A percentile compares a stretch with the other conserved stretches of the same genome.
Conservation (phyloP, 2,113 vertebrate genomes). For the Indri indri region DNA sequence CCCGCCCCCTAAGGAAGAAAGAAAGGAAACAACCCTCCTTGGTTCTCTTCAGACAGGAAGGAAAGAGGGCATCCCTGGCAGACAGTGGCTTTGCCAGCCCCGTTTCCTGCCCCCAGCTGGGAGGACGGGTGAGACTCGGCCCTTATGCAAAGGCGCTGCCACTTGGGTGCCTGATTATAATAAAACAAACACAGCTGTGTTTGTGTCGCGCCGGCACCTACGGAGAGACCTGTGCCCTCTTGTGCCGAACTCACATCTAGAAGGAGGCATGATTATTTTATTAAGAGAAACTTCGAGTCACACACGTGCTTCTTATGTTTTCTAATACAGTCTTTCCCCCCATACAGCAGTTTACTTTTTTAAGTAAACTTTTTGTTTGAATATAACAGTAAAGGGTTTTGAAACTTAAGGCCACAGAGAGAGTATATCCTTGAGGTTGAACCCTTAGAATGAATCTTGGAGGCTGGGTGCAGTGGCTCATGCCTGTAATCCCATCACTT, state of each 20-base stretch:
- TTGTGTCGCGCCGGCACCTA: accelerated
- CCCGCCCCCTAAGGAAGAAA: not conserved
- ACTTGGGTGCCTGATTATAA: not conserved
- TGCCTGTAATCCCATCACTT: not conserved
- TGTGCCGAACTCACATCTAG: accelerated
- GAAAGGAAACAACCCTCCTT: not conserved
- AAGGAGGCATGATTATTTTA: not conserved
- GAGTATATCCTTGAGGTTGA: not conserved
- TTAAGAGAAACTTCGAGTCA: not conserved
- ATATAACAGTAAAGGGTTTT: not conserved
- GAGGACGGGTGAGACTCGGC: not conserved
- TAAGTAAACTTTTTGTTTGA: not conserved
- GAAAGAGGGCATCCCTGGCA: not conserved
- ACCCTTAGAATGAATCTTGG: not conserved
- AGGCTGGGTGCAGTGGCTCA: not conserved
- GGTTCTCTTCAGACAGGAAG: not conserved
- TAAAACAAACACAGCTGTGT: not conserved
- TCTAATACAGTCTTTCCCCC: not conserved
- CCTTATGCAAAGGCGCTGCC: not conserved
- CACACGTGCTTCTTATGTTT: accelerated
- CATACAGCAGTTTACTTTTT: not conserved
- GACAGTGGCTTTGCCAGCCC: not conserved
- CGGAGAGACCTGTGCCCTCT: not conserved
- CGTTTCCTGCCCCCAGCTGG: not conserved
- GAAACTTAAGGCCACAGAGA: not conserved